Evolutionary conservation across 2,888 invertebrate genomes (phyloP), one percentile per base, ranked within the genome.

Genomic region (Spisula solida): DNA sequence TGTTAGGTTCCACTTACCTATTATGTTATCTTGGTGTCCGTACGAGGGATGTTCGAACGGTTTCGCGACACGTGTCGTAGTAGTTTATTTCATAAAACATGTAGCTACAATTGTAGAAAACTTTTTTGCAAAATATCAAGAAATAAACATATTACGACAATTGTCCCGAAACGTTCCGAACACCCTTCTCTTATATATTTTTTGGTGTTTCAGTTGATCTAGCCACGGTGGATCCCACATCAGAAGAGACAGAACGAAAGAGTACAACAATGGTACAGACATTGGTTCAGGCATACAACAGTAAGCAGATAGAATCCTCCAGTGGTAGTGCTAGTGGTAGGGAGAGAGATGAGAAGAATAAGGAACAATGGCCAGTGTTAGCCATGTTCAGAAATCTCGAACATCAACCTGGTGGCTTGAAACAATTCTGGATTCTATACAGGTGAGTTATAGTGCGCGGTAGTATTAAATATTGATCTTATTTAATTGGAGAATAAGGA

Each of bases 241-340:
- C 99, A 0, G 97, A 99, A 20, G 99, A 99, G 96, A 97, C 99
- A 41, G 99, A 99, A 95, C 97, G 98, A 78, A 99, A 99, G 96
- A 99, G 99, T 0, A 99, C 98, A 96, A 98, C 98, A 94, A 99
- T 99, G 97, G 99, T 99, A 93, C 98, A 98, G 4, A 98, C 98
- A 0, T 97, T 99, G 25, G 88, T 93, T 1, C 78, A 85, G 14
- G 91, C 91, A 0, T 93, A 91, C 41, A 90, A 92, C 81, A 78
- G 55, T 0, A 82, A 81, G 4, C 47, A 88, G 34, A 85, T 81
- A 29, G 83, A 82, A 0, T 25, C 82, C 16, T 82, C 78, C 16
- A 81, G 85, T 14, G 81, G 78, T 78, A 75, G 87, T 55, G 66
- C 82, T n/a, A 81, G 81, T 29, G 56, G 41, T 31, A 89, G 92